Evolutionary conservation across 2,888 invertebrate species (phyloP).

Genomic region (Parelbella ahira): DNA sequence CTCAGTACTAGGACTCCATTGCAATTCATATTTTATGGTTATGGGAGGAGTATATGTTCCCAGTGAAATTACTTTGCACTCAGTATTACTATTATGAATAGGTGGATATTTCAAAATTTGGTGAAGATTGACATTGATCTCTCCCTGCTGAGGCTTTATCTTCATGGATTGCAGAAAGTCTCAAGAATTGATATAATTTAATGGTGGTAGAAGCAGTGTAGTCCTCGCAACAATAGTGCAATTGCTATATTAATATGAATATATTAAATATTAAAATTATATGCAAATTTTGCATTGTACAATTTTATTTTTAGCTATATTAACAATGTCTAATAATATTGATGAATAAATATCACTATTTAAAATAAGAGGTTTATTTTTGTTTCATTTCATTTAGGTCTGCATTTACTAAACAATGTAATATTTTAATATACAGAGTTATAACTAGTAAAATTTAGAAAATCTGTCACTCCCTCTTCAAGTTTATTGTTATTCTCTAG

Average conservation of each 20-base stretch:
- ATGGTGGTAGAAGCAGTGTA: slow-evolving; percentile 70
- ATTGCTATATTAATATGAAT: slow-evolving; percentile 65
- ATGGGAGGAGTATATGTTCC: slow-evolving; percentile 44
- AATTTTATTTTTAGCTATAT: slow-evolving; percentile 77
- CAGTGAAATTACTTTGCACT: slow-evolving; percentile 73
- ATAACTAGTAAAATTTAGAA: slow-evolving; percentile 24
- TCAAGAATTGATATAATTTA: slow-evolving; percentile 55
- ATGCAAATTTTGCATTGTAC: slow-evolving; percentile 76
- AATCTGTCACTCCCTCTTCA: slow-evolving; percentile 25
- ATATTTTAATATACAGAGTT: slow-evolving; percentile 39
- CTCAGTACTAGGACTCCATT: slow-evolving; percentile 55
- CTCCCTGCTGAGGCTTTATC: slow-evolving; percentile 63
- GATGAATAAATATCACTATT: slow-evolving; percentile 75
- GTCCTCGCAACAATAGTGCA: slow-evolving; percentile 80
- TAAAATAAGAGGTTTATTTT: slow-evolving; percentile 68
- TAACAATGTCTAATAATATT: slow-evolving; percentile 71
- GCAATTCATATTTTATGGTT: slow-evolving; percentile 43
- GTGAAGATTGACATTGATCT: slow-evolving; percentile 61
- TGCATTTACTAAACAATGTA: slow-evolving; percentile 57
- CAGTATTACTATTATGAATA: slow-evolving; percentile 71
- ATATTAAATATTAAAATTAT: slow-evolving; percentile 63
- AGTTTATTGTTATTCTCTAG: slow-evolving; percentile 27
- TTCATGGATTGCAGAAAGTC: slow-evolving; percentile 53
- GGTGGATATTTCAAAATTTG: slow-evolving; percentile 62
- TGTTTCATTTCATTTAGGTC: slow-evolving; percentile 58